phyloP scores from a whole-genome alignment of 2,797 vertebrate species.

The Tolypeutes matacus region DNA sequence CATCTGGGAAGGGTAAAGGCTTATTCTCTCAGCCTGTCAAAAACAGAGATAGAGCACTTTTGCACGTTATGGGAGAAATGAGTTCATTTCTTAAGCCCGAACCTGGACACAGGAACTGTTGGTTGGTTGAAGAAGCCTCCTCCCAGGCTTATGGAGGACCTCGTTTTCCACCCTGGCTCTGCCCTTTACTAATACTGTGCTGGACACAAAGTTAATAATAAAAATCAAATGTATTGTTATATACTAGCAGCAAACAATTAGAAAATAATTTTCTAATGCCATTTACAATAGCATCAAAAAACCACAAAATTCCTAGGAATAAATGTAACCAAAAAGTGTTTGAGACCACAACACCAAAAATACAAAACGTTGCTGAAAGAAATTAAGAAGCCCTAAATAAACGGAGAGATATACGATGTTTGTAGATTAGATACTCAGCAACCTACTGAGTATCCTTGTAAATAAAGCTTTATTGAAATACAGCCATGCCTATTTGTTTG shows the following conservation, averaged over 20 bases:
- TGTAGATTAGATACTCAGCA: neutral
- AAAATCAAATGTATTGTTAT: neutral
- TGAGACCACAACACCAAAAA: neutral
- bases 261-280: neutral
- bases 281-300: conserved; percentile 49
- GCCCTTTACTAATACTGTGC: neutral
- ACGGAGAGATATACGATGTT: too few relatives aligned
- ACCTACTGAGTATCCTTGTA: neutral
- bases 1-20: neutral
- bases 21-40: neutral
- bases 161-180: neutral
- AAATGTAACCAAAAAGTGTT: conserved; percentile 21
- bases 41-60: neutral
- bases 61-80: neutral
- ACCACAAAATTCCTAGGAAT: neutral
- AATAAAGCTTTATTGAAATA: conserved; percentile 32
- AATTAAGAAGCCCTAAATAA: conserved; percentile 10
- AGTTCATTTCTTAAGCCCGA: neutral
- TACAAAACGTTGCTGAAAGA: neutral
- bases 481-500: neutral
- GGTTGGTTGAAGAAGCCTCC: neutral
- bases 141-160: neutral
- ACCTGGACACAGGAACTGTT: neutral
- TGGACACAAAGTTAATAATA: neutral
- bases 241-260: conserved; percentile 45